Percentiles rank a stretch among this genome's conserved stretches.
Conservation (phyloP, 2,888 invertebrate genomes). For the Gymnosoma rotundatum region DNA sequence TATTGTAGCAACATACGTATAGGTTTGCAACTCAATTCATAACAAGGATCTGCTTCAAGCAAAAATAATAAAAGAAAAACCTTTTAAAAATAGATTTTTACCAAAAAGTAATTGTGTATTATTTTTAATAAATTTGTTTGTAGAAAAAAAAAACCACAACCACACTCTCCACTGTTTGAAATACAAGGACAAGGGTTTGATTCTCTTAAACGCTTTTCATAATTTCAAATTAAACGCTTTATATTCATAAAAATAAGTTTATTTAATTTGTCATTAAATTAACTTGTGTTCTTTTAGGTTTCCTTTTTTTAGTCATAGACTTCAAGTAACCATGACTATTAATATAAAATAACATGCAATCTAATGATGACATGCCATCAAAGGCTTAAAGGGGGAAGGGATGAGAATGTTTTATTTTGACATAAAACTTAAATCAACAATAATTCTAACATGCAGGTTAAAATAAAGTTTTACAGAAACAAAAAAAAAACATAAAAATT, state of each 20-base stretch:
- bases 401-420: constrained; percentile 6
- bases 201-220: constrained; percentile 62
- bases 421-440: constrained; percentile 40
- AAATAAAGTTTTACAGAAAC: constrained; percentile 14
- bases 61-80: not conserved
- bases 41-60: constrained; percentile 15
- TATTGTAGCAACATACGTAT: constrained; percentile 4
- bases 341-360: constrained; percentile 66
- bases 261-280: constrained; percentile 70
- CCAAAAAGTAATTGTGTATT: not conserved
- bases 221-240: constrained; percentile 66
- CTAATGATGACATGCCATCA: constrained; percentile 59
- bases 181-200: not conserved
- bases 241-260: constrained; percentile 66
- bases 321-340: constrained; percentile 69
- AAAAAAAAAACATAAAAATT: constrained; percentile 9
- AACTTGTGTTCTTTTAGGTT: constrained; percentile 46
- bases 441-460: constrained; percentile 37
- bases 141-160: not conserved
- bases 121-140: not conserved
- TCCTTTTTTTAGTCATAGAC: constrained; percentile 15
- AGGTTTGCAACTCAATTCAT: not conserved
- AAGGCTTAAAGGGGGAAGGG: too few relatives aligned
- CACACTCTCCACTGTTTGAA: not conserved
- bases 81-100: not conserved